Base-by-base conservation (phyloP, 2,797 vertebrate genomes). In the Poecilia velifera region DNA sequence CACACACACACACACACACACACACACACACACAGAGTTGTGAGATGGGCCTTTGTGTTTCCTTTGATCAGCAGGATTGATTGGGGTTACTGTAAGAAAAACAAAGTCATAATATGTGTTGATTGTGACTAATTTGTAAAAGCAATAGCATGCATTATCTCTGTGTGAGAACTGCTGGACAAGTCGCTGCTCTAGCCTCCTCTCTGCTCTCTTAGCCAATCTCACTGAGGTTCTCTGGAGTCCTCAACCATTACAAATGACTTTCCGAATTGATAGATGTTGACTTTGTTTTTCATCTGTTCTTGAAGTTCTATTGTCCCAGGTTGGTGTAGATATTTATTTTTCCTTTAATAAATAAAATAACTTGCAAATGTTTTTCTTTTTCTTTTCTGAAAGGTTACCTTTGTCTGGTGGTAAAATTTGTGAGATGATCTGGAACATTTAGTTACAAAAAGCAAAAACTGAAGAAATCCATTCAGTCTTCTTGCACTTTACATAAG, bases 201-300 rank as follows among this genome's bases (percentile, higher is more conserved):
- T 31, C 55, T 31, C 0, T 59, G 57, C 28, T 64, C 31, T 18
- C 31, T 64, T 18, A 34, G 6, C 31, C 31, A 6, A 16, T 34
- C 31, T 62, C 59, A 16, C 13, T 62, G 31, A 18, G 59, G 59
- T 62, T 34, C 14, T 16, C 14, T 64, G 31, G 28, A 7, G 6
- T 36, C 31, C 31, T 14, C 2, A 36, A 18, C 6, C 6, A 0
- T 18, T 62, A 34, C 31, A 64, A 39, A 36, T 0, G 3, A 6
- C 62, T 64, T 62, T 34, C 31, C 62, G 36, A 13, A 64, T 18
- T 36, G 2, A 20, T 64, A 64, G 6, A 34, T 39, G 16, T 64
- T 64, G 34, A 36, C 5, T 47, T 14, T 62, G 28, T 62, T 62
- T 62, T 31, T 34, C 57, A 62, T 31, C 2, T 62, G 57, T 62